A percentile compares a stretch with the other conserved stretches of the same genome.
These are phyloP conservation scores for Camponotus pennsylvanicus DNA, from an alignment of 1,140 invertebrate genomes.

Conservation along the genomic window DNA sequence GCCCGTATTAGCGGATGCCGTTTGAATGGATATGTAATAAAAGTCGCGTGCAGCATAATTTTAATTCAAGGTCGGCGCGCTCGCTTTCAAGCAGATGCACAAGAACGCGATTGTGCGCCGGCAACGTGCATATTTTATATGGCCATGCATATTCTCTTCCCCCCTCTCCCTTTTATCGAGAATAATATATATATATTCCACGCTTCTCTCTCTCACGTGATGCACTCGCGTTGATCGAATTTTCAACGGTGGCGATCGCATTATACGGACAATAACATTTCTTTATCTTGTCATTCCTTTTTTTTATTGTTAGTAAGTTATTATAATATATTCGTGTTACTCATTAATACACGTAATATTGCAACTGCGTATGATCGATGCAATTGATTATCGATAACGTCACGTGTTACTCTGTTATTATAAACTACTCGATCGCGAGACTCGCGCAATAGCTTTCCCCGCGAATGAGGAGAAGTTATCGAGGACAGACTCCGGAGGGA, in stretches of 20 bases:
- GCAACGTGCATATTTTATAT: constrained; percentile 28
- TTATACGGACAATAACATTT: constrained; percentile 39
- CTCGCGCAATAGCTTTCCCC: not conserved
- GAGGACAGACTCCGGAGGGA: constrained; percentile 52
- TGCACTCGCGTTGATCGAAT: constrained; percentile 26
- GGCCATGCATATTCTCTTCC: not conserved
- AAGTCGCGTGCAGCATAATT: constrained; percentile 73
- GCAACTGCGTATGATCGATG: not conserved
- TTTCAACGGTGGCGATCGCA: constrained; percentile 6
- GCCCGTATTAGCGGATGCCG: constrained; percentile 71
- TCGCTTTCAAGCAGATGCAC: constrained; percentile 48
- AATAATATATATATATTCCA: constrained; percentile 22
- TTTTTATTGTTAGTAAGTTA: not conserved
- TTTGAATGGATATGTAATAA: constrained; percentile 75
- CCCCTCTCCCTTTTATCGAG: constrained; percentile 14
- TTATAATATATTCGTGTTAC: not conserved
- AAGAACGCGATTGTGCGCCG: constrained; percentile 51
- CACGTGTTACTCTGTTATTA: not conserved
- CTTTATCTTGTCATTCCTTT: constrained; percentile 8
- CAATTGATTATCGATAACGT: not conserved
- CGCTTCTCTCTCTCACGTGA: not conserved
- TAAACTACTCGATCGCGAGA: no score
- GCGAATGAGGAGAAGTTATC: constrained; percentile 18
- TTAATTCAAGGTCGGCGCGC: constrained; percentile 71
- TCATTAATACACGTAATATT: not conserved